phyloP scores from a whole-genome alignment of 2,888 invertebrate genomes.

The Drosophila falleni region DNA sequence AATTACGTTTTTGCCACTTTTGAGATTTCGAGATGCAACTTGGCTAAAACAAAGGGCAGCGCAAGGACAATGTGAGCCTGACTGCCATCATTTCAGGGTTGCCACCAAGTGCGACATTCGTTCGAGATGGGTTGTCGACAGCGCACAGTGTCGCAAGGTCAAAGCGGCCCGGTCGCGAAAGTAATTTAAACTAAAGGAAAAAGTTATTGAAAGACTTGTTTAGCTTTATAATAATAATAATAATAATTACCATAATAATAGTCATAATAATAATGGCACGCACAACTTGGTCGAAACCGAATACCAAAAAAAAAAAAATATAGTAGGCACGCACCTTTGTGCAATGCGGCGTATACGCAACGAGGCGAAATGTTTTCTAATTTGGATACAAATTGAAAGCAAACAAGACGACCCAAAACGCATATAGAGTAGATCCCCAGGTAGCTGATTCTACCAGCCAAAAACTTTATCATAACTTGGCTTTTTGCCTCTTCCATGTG shows the following conservation, averaged over 20 bases:
- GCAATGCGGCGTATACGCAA: slow-evolving; percentile 45
- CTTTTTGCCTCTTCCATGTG: neutral
- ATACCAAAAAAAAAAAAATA: neutral
- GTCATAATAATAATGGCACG: slow-evolving; percentile 46
- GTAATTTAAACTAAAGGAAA: slow-evolving; percentile 15
- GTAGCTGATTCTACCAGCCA: slow-evolving; percentile 19
- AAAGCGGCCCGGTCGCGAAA: slow-evolving; percentile 15
- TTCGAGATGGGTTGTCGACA: slow-evolving; percentile 12
- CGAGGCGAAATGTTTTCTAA: slow-evolving; percentile 23
- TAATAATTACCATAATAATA: slow-evolving; percentile 33
- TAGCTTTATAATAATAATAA: slow-evolving; percentile 12
- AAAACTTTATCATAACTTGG: slow-evolving; percentile 30
- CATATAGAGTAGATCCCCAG: slow-evolving; percentile 22
- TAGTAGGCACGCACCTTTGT: slow-evolving; percentile 18
- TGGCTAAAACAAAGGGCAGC: slow-evolving; percentile 47
- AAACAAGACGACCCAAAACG: slow-evolving; percentile 40
- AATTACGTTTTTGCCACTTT: slow-evolving; percentile 49
- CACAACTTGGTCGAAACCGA: slow-evolving; percentile 31
- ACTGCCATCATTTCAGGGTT: slow-evolving; percentile 45
- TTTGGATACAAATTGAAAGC: slow-evolving; percentile 57
- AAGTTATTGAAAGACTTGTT: slow-evolving; percentile 11
- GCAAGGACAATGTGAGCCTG: slow-evolving; percentile 64
- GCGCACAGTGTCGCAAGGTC: slow-evolving; percentile 40
- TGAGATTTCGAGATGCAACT: slow-evolving; percentile 36
- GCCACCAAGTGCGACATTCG: slow-evolving; percentile 31